Base-by-base conservation (phyloP, 2,113 vertebrate genomes). In the Myiagra hebetior region DNA sequence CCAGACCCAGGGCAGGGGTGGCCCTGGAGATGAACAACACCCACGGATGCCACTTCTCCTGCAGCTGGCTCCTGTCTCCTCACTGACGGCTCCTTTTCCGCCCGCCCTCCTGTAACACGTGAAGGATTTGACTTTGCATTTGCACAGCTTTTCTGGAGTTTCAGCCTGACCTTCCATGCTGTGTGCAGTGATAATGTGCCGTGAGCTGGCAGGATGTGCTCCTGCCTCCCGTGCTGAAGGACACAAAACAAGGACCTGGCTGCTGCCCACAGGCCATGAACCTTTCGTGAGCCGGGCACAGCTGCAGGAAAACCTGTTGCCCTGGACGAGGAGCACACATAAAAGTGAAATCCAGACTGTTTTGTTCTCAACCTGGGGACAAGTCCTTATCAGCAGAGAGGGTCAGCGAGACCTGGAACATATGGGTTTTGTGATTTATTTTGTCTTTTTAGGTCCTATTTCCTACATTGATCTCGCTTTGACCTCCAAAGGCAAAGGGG, bases 131-230 rank as follows among this genome's bases (percentile, higher is more conserved):
- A 33, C 44, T 60, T 39, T 52, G 46, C 72, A 24, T 47, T 76
- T 44, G 49, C 37, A 52, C 65, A 24, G 57, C 47, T 70, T 35
- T 81, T 87, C 57, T 30, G 44, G 46, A 79, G 52, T 42, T 85
- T n/a, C 72, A 73, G 75, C 4, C 47, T 10, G 57, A 46, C 62
- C 27, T 52, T 20, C 30, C 2, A 0, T 16, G 67, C 57, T 64
- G 78, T 9, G 44, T 0, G 0, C 2, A 4, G 78, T 10, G 62
- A n/a, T 20, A 42, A 42, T 0, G 1, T 69, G 72, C 46, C 9
- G 1, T 2, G 55, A 81, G 85, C 65, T 33, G 81, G 46, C 55
- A 46, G 81, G 69, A 53, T 1, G 4, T 35, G 62, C 39, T 90
- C 37, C 81, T 56, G 41, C 39, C 47, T 85, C 19, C 39, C 3